These are phyloP conservation scores for Ataeniobius toweri DNA, from an alignment of 2,797 vertebrate species.

Conservation along the genomic window DNA sequence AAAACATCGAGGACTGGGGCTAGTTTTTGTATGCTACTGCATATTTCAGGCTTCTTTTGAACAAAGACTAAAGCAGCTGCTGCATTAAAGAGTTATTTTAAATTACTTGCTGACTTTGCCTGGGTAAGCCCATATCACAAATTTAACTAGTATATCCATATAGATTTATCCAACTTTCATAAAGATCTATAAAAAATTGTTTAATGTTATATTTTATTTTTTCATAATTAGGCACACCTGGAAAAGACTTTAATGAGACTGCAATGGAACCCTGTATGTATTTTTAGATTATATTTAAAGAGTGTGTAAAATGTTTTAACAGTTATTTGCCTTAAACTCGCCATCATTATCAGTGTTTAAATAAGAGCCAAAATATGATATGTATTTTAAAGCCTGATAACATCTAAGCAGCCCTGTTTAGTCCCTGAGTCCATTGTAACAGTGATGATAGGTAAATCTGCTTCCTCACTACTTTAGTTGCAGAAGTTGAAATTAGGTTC, in stretches of 20 bases:
- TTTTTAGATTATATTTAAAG: background rate
- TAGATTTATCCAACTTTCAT: background rate
- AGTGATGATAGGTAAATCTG: background rate
- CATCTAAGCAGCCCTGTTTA: background rate
- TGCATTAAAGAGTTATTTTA: background rate
- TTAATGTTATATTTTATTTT: background rate
- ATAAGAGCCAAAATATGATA: background rate
- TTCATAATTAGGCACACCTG: background rate
- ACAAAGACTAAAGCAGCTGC: background rate
- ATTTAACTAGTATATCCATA: background rate
- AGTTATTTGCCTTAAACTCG: background rate
- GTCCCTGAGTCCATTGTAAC: too few relatives aligned
- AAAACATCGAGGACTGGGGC: background rate
- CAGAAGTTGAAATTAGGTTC: background rate
- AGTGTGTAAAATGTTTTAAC: background rate
- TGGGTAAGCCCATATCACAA: background rate
- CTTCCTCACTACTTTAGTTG: background rate
- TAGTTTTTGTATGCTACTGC: background rate
- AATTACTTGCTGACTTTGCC: background rate
- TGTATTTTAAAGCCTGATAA: background rate
- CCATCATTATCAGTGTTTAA: background rate
- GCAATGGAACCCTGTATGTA: background rate
- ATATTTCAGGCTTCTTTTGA: background rate
- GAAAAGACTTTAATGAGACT: background rate
- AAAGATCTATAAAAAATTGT: background rate